phyloP scores from a whole-genome alignment of 2,797 vertebrate genomes.

The Lateolabrax maculatus region DNA sequence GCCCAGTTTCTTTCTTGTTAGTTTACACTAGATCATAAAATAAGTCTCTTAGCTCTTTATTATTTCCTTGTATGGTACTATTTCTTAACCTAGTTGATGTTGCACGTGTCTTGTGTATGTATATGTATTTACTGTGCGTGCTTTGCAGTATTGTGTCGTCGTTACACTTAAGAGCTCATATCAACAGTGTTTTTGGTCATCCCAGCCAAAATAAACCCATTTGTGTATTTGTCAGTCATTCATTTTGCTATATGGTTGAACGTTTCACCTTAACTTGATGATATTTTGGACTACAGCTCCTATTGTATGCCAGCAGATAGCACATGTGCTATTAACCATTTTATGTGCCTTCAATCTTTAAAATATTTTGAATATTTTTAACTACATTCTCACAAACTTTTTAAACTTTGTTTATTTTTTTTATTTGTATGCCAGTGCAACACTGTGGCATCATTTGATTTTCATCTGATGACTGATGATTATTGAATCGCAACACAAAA shows the following conservation, averaged over 20 bases:
- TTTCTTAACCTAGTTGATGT: conserved; percentile 58
- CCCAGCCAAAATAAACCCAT: conserved; percentile 73
- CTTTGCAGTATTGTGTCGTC: conserved; percentile 54
- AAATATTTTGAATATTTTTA: background rate
- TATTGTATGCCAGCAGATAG: background rate
- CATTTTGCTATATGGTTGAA: conserved; percentile 22
- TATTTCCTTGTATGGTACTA: conserved; percentile 57
- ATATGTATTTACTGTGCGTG: conserved; percentile 52
- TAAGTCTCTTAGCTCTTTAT: conserved; percentile 46
- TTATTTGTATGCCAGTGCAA: background rate
- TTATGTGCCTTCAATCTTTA: background rate
- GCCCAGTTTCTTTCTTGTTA: conserved; percentile 43
- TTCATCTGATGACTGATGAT: conserved; percentile 2
- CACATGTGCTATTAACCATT: background rate
- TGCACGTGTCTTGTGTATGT: conserved; percentile 74
- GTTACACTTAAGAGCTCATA: conserved; percentile 51
- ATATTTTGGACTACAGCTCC: background rate
- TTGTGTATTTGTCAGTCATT: conserved; percentile 60
- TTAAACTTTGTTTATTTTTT: background rate
- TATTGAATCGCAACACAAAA: conserved; percentile 14
- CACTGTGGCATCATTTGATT: background rate
- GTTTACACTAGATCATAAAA: conserved; percentile 53
- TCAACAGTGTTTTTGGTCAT: conserved; percentile 57
- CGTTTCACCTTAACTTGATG: background rate
- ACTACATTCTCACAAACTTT: background rate